These are phyloP conservation scores for Empis livida DNA, from an alignment of 2,888 invertebrate species.

Conservation along the genomic window DNA sequence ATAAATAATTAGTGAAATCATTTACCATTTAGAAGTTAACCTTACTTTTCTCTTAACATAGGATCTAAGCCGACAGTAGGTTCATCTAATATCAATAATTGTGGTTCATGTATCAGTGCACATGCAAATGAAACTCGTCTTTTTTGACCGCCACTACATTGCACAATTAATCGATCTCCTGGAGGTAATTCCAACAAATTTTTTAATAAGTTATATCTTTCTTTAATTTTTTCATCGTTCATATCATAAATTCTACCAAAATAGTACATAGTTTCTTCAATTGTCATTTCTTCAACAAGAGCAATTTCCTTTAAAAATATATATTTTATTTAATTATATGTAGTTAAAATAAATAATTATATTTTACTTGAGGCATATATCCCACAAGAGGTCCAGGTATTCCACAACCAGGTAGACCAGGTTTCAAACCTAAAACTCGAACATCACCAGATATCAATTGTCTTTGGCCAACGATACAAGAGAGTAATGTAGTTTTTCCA, in stretches of 20 bases:
- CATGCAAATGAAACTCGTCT: constrained; percentile 79
- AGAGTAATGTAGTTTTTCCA: constrained; percentile 77
- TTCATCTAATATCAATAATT: constrained; percentile 79
- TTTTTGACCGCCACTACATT: constrained; percentile 82
- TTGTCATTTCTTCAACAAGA: constrained; percentile 63
- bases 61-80: constrained; percentile 93
- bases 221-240: constrained; percentile 46
- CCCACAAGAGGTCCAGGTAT: constrained; percentile 63
- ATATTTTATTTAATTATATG: background rate
- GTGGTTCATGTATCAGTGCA: constrained; percentile 77
- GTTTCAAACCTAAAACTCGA: constrained; percentile 59
- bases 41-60: constrained; percentile 65
- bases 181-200: constrained; percentile 66
- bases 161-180: constrained; percentile 48
- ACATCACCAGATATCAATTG: constrained; percentile 59
- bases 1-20: background rate
- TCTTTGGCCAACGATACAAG: constrained; percentile 70
- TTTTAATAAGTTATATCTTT: constrained; percentile 53
- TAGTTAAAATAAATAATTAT: background rate
- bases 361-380: constrained; percentile 72
- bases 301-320: constrained; percentile 53
- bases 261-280: constrained; percentile 71
- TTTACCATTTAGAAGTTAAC: background rate
- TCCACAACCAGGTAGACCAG: constrained; percentile 51
- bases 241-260: constrained; percentile 79